Base-by-base conservation (phyloP, 2,888 invertebrate genomes). In the Drosophila subquinaria region DNA sequence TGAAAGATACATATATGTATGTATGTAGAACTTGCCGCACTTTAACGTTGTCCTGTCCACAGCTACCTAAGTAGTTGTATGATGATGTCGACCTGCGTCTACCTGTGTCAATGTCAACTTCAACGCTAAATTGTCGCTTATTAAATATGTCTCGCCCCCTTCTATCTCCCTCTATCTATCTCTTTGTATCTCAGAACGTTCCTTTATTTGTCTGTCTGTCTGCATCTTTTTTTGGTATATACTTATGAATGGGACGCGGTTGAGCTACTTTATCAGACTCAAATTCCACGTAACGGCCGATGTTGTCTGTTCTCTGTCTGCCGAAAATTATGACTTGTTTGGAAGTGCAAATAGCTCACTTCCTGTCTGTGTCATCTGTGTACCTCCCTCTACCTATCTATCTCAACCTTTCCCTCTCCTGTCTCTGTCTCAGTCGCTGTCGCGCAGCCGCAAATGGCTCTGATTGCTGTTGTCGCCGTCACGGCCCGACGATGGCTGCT, bases 301-400 rank as follows among this genome's bases (percentile, higher is more conserved):
- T 57, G 55, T 61, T 66, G 70, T 74, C 77, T 73, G 63, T 72
- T 62, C 64, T 67, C 67, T 76, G 76, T 77, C 82, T 89, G 84
- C 81, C 88, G 79, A 89, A 88, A 87, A 88, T 89, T 89, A 86
- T 86, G 86, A 85, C 88, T 89, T 88, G 88, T 88, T 88, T 82
- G 71, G 74, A 88, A 85, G 90, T 88, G 88, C 82, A 87, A 87
- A 89, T 87, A 88, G 87, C 82, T 77, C 71, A 89, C 90, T 87
- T 87, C 87, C 87, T 86, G 88, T 80, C 78, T 73, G 63, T 43
- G 15, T 59, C 40, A 57, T 59, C 62, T 73, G 27, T 23, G 36
- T 35, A 23, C 27, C 50, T 36, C 57, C 27, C 35, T 15, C 56
- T 27, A 13, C 15, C 55, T 38, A 27, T 9, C 50, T 36, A 10